phyloP scores from a whole-genome alignment of 2,113 vertebrate species.

The Lasiurus cinereus region DNA sequence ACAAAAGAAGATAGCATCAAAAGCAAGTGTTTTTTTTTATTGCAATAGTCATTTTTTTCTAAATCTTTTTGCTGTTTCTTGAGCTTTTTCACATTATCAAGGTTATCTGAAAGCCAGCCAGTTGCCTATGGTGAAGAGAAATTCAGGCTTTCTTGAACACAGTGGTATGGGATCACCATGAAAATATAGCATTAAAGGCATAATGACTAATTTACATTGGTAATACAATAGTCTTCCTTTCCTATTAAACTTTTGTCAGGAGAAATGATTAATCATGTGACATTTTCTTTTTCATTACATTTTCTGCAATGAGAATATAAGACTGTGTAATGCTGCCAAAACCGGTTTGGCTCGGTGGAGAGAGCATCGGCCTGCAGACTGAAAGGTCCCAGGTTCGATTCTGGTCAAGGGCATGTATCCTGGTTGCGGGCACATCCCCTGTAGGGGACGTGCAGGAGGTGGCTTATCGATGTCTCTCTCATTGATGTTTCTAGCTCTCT shows the following conservation, averaged over 20 bases:
- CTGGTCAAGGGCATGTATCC: too few species aligned
- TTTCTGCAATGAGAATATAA: slow-evolving; percentile 67
- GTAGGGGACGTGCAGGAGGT: too few species aligned
- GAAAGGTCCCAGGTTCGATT: too few species aligned
- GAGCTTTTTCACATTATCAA: slow-evolving; percentile 23
- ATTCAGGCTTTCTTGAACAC: not conserved
- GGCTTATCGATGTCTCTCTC: too few species aligned
- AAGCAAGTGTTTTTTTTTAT: not conserved
- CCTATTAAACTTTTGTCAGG: slow-evolving; percentile 74
- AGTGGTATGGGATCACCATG: not conserved
- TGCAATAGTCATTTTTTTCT: not conserved
- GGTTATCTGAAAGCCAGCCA: not conserved
- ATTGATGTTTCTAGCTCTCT: too few species aligned
- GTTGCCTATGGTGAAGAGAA: not conserved
- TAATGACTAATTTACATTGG: slow-evolving; percentile 74
- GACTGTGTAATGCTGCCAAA: not conserved
- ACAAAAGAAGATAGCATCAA: not conserved
- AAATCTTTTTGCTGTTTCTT: not conserved
- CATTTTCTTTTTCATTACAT: slow-evolving; percentile 80
- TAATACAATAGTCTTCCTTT: slow-evolving; percentile 66
- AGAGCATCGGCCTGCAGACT: too few species aligned
- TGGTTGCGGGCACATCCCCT: too few species aligned
- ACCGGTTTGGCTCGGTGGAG: too few species aligned
- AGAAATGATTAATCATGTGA: slow-evolving; percentile 77
- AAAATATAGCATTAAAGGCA: not conserved